Base-by-base conservation (phyloP, 2,888 invertebrate species). In the Sturmia bella region DNA sequence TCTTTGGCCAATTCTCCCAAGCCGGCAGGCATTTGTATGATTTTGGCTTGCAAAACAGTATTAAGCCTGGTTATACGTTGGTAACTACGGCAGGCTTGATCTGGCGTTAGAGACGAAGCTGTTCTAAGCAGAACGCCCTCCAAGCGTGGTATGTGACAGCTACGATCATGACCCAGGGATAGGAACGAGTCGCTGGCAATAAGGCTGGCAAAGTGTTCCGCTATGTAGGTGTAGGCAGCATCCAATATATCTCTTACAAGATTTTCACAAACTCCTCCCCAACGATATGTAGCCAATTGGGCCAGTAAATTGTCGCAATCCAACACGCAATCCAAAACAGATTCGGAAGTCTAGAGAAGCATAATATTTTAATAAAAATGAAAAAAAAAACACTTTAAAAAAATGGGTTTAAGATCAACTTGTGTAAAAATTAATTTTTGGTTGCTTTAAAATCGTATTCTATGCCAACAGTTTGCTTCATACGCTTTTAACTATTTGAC, bases 81-180 rank as follows among this genome's bases (percentile, higher is more conserved):
- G 84, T 97, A 97, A 80, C 96, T 95, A 74, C 94, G 93, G 89
- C 97, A 97, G 0, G 96, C 95, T 88, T 96, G 95, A 83, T 97
- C 96, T 0, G 96, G 94, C 0, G 95, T 94, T 43, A 98, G 92
- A 78, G 94, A 93, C 81, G 95, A 95, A 1, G 97, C 94, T 0
- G 97, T 95, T 12, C 94, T 93, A 19, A 95, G 91, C 83, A 98
- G 92, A 85, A 96, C 94, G 77, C 96, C 95, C 88, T 97, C 96
- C 12, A 98, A 91, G 0, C 95, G 92, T 39, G 94, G 93, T 72
- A 96, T 94, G 87, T 95, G 95, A 92, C 95, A 94, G 9, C 94
- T 94, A 81, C 95, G 92, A 83, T 95, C 95, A 86, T 93, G 93
- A 27, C 95, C 95, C 54, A 95, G 91, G 1, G 93, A 92, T 27